Conservation (phyloP, 2,888 invertebrate species). For the Therioaphis trifolii region DNA sequence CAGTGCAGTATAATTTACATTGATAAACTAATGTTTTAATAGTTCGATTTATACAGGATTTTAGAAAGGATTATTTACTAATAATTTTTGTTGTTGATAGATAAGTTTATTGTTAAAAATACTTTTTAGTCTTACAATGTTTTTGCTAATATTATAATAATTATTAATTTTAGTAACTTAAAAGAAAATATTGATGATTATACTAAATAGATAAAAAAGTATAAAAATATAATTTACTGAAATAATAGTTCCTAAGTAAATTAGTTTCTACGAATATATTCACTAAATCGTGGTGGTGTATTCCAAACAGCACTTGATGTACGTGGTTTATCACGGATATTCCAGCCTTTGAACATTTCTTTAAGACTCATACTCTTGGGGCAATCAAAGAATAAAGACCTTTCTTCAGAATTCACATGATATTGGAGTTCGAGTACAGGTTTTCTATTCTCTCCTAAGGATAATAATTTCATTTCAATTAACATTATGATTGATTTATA, state of each 20-base stretch:
- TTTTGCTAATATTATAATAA: too few relatives aligned
- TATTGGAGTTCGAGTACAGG: conserved; percentile 45
- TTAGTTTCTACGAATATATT: conserved; percentile 43
- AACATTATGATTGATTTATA: background rate
- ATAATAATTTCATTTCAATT: background rate
- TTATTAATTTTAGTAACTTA: conserved; percentile 15
- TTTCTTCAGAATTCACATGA: conserved; percentile 24
- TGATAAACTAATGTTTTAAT: too few relatives aligned
- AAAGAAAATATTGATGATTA: background rate
- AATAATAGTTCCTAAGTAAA: too few relatives aligned
- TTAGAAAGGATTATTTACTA: too few relatives aligned
- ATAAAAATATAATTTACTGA: conserved; percentile 19
- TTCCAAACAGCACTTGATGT: conserved; percentile 62
- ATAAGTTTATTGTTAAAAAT: too few relatives aligned
- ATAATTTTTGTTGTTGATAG: too few relatives aligned
- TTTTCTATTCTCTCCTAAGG: conserved; percentile 41
- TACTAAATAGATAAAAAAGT: background rate
- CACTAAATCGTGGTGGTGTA: conserved; percentile 54
- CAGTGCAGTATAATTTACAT: too few relatives aligned
- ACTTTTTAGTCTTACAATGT: too few relatives aligned
- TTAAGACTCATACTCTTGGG: conserved; percentile 47
- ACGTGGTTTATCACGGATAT: conserved; percentile 46
- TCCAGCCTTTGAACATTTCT: conserved; percentile 55
- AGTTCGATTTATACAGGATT: too few relatives aligned
- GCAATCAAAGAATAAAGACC: conserved; percentile 47